Base-by-base conservation (phyloP, 2,797 vertebrate genomes). In the Notoglanidium macrostoma region DNA sequence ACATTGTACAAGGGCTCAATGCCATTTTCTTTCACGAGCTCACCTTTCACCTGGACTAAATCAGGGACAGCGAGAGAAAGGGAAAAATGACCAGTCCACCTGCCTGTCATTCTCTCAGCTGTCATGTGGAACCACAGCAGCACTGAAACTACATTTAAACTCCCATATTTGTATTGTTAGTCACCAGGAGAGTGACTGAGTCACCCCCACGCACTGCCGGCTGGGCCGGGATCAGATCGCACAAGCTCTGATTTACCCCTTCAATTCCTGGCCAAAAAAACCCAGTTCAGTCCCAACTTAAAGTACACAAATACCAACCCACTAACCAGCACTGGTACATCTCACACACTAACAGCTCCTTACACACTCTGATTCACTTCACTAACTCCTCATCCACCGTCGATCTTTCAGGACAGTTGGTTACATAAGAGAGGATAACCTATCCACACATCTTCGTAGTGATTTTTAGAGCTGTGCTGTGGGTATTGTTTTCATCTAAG, bases 81-180 rank as follows among this genome's bases (percentile, higher is more conserved):
- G 68, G 83, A 87, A 61, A 82, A 85, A 85, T 85, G 79, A 84
- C 79, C 84, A 72, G 57, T 89, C 87, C 63, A 85, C 90, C 87
- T 90, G 87, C 68, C 44, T 74, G 78, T 26, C 80, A 65, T 35
- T 70, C 70, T 82, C 68, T 85, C 26, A n/a, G 35, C 29, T 32
- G 59, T 54, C 2, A 1, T 78, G 49, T 55, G 84, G 74, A 85
- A 81, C 91, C 90, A 90, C 67, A 93, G 90, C 87, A 85, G 89
- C 90, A 91, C 90, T 88, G 77, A 84, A 92, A 93, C 91, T 93
- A 91, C 90, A 88, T 87, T 90, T 88, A 92, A 94, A 94, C 92
- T 92, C 19, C 44, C 95, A 95, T 96, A 93, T 91, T 89, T 95
- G 90, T 91, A 91, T 65, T 90, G 92, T 96, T 95, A 95, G 93